Evolutionary conservation across 2,113 vertebrate genomes (phyloP), one percentile per base, ranked within the genome.

Genomic region (Harpagus bidentatus): DNA sequence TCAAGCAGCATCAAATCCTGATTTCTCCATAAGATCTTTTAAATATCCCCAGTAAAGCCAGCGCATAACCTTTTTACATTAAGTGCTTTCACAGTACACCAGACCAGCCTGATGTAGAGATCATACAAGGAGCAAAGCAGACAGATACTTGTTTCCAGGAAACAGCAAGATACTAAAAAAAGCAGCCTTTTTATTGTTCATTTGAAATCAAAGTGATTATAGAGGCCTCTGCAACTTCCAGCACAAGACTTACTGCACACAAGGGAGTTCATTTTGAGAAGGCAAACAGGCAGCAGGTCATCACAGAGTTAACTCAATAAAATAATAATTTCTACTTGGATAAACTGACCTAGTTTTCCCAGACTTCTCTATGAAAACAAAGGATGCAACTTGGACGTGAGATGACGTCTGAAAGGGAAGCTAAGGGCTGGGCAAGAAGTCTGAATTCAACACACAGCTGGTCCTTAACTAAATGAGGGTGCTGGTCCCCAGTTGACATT

Each of bases 291-390:
- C 94, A 96, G 93, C 87, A 88, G 96, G 97, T 98, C 96, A 97
- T 83, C 86, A 97, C 73, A 97, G 97, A 98, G 97, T 97, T 98
- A 98, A 98, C 95, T 97, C 97, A 97, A 97, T 98, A 97, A 98
- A 98, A 97, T 88, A 96, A 97, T 98, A 97, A 97, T 97, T 98
- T 98, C 98, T 98, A 98, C 98, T 97, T 98, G 97, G 97, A 95
- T 98, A 98, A 98, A 96, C 97, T 97, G 98, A 98, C 98, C 98
- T 96, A 98, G 95, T 98, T 98, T 98, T 95, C 91, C 86, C 91
- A 96, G 95, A 97, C 92, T 97, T 97, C 88, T 93, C 71, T 42
- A 40, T 77, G 95, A 96, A 97, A 95, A 98, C 82, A 94, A 97
- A 97, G 72, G 48, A 96, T 90, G 86, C 50, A 80, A 88, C 86